A percentile compares a stretch with the other conserved stretches of the same genome.
Evolutionary conservation across 2,888 invertebrate genomes (phyloP).

Genomic region (Antheraea yamamai): DNA sequence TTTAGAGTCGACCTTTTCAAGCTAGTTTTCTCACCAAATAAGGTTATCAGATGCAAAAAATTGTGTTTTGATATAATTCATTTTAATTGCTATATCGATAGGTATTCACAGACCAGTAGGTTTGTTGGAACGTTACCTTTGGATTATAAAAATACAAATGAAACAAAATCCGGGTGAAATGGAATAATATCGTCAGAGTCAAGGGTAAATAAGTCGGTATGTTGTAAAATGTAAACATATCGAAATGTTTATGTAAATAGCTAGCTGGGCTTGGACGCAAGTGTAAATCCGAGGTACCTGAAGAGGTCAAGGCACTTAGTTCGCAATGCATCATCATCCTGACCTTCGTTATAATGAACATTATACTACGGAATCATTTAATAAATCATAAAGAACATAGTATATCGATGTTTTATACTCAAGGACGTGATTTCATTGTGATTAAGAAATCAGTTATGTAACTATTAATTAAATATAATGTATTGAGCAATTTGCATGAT

Average conservation of each 20-base stretch:
- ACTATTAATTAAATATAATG: not conserved
- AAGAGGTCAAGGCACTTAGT: slow-evolving; percentile 19
- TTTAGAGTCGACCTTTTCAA: not conserved
- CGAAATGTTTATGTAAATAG: slow-evolving; percentile 27
- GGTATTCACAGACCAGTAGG: not conserved
- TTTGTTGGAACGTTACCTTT: not conserved
- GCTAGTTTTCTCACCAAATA: not conserved
- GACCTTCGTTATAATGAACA: slow-evolving; percentile 5
- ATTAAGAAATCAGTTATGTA: not conserved
- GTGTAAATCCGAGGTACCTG: slow-evolving; percentile 15
- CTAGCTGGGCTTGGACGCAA: slow-evolving; percentile 18
- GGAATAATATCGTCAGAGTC: slow-evolving; percentile 10
- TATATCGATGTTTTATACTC: not conserved
- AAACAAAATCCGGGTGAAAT: not conserved
- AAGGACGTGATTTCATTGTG: not conserved
- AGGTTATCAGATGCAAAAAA: not conserved
- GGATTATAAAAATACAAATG: not conserved
- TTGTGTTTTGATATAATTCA: not conserved
- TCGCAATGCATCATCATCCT: slow-evolving; percentile 17
- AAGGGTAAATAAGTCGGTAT: slow-evolving; percentile 13
- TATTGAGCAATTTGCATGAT: not conserved
- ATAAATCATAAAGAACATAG: slow-evolving; percentile 7
- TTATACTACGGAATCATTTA: not conserved
- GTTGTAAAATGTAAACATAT: slow-evolving; percentile 19
- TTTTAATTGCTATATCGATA: not conserved